A percentile compares a stretch with the other conserved stretches of the same genome.
These are phyloP conservation scores for Brachyalestes nurse DNA, from an alignment of 2,797 vertebrate genomes.

Conservation along the genomic window DNA sequence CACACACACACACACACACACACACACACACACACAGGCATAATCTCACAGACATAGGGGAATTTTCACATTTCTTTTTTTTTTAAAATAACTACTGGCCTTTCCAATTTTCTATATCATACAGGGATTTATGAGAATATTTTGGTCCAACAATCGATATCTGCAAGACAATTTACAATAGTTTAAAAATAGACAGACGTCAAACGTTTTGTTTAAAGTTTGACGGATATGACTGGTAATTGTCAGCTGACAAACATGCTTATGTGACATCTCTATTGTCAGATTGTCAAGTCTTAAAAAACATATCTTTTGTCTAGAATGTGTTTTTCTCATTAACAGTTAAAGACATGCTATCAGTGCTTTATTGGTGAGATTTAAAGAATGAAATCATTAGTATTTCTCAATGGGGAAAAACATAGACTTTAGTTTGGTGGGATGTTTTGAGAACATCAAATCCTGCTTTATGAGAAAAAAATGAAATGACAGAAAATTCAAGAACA, in stretches of 20 bases:
- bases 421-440: too few relatives aligned
- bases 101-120: slow-evolving; percentile 22
- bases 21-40: background rate
- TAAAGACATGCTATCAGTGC: background rate
- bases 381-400: too few relatives aligned
- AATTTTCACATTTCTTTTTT: too few relatives aligned
- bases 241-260: background rate
- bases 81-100: background rate
- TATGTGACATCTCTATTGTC: too few relatives aligned
- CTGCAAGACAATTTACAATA: too few relatives aligned
- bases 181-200: background rate
- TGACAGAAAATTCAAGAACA: background rate
- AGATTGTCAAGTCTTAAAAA: background rate
- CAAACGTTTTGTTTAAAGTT: background rate
- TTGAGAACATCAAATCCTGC: background rate
- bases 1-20: background rate
- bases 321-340: background rate
- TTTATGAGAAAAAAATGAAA: background rate
- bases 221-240: background rate
- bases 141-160: too few relatives aligned
- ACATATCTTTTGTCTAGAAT: background rate
- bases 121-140: background rate
- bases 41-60: background rate
- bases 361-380: background rate
- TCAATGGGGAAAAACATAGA: too few relatives aligned